Base-by-base conservation (phyloP, 2,888 invertebrate species). In the Tipula vernalis region DNA sequence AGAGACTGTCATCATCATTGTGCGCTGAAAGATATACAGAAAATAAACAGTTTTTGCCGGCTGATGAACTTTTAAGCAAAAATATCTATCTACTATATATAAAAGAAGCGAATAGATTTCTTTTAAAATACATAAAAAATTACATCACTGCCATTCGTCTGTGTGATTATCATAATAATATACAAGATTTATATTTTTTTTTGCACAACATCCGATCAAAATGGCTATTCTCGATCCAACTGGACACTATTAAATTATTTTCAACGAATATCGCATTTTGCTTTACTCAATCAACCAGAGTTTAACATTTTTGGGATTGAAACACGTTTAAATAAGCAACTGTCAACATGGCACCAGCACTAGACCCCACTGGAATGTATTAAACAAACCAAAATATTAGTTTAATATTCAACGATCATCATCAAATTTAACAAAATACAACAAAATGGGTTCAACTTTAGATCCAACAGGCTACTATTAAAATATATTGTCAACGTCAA, bases 301-400 rank as follows among this genome's bases (percentile, higher is more conserved):
- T 39, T 84, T n/a, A 39, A 39, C 5, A 39, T 39, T 39, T 39
- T 39, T 39, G 5, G 39, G 2, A 39, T 39, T 84, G n/a, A 84
- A 28, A 28, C 28, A 28, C 28, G 28, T n/a, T 15, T 36, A 83
- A 83, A n/a, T 85, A 41, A 28, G 28, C 18, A 86, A 44, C 8
- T 86, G 28, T 86, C 42, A 91, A 89, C 88, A 91, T 91, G 91
- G 90, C 89, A 87, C 89, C 89, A 57, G 89, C 90, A 88, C 89
- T 91, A 88, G 91, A 91, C 88, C 91, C 91, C 87, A 91, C 91
- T 88, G 91, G 91, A 88, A 91, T 91, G 87, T 91, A 91, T 88
- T 91, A 71, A 86, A 28, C 36, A 28, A 71, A 51, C 15, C 15
- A 51, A 85, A 83, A 12, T 4, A 36, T 3, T 15, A 28, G 28